Percentiles rank a stretch among this genome's conserved stretches.
Conservation (phyloP, 2,113 vertebrate genomes). For the Parus major region DNA sequence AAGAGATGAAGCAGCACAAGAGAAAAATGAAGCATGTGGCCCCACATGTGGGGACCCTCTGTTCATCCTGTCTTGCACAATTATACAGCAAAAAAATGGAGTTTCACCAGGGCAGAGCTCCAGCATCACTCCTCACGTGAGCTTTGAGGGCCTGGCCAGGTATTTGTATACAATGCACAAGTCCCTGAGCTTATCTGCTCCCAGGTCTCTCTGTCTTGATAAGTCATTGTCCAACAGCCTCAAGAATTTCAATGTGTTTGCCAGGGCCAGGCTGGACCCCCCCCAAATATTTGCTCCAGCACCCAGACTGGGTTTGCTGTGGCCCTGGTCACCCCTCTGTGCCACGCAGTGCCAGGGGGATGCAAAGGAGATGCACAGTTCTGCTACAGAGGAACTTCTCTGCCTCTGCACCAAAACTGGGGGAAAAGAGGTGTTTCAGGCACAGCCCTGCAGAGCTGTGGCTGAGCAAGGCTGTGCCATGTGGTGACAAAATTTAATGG, state of each 20-base stretch:
- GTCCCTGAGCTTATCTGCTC: slow-evolving; percentile 17
- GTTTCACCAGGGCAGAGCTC: neutral
- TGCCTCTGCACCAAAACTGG: neutral
- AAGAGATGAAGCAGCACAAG: neutral
- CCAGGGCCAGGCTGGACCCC: neutral
- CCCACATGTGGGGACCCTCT: accelerated
- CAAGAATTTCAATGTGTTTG: neutral
- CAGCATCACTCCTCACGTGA: neutral
- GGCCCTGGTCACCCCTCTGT: accelerated
- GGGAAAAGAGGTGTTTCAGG: neutral
- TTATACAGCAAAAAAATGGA: neutral
- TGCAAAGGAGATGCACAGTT: neutral
- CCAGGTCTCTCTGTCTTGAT: neutral
- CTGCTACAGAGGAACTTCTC: neutral
- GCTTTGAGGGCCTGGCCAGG: accelerated
- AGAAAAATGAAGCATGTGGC: accelerated
- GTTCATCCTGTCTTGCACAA: neutral
- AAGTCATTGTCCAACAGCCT: neutral
- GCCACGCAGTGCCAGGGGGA: neutral
- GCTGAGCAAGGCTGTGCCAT: neutral
- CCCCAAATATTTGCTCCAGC: slow-evolving; percentile 20
- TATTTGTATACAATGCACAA: slow-evolving; percentile 37
- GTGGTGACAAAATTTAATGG: neutral
- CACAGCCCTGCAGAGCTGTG: neutral
- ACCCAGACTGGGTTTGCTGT: neutral